Evolutionary conservation across 2,797 vertebrate species (phyloP).

Genomic region (Muscicapa comitata): DNA sequence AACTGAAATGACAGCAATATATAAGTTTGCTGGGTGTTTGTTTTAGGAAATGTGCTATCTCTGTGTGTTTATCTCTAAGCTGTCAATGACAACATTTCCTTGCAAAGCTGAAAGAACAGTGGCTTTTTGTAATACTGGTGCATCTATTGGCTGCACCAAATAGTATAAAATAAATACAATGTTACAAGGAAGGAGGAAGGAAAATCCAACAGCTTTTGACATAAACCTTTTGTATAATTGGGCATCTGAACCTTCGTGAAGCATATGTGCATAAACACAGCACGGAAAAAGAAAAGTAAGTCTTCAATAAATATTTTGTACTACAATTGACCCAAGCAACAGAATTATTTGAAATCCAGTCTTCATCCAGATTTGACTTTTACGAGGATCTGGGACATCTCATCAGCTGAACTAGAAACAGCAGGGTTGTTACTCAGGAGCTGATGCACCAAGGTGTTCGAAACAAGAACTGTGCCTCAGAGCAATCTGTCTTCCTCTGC

Average conservation of each 20-base stretch:
- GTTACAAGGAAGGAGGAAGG: not conserved
- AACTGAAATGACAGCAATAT: not conserved
- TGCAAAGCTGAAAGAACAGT: not conserved
- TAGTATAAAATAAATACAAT: not conserved
- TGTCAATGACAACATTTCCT: not conserved
- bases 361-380: not conserved
- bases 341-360: not conserved
- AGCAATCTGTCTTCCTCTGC: not conserved
- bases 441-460: accelerated
- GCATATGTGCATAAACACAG: not conserved
- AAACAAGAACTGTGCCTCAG: not conserved
- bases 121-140: not conserved
- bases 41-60: constrained; percentile 9
- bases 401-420: not conserved
- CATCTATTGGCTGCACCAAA: not conserved
- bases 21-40: constrained; percentile 11
- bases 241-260: not conserved
- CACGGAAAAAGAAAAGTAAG: not conserved
- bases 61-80: not conserved
- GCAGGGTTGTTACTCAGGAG: not conserved
- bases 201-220: not conserved
- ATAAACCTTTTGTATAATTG: not conserved
- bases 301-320: not conserved
- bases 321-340: not conserved
- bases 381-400: not conserved